Evolutionary conservation across 2,888 invertebrate species (phyloP).

Genomic region (Microctonus aethiopoides): DNA sequence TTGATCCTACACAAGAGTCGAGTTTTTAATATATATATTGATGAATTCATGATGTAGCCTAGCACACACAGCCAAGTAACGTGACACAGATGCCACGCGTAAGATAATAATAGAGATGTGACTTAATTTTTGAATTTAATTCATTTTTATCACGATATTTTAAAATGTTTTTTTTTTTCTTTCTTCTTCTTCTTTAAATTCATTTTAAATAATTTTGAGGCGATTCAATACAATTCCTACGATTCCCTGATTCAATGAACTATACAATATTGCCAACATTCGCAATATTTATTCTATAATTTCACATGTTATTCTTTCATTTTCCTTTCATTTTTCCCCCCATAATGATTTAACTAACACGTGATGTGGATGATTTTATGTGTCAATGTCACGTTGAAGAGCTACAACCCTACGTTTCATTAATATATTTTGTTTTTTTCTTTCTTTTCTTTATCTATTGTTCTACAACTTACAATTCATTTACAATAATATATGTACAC

Average conservation of each 20-base stretch:
- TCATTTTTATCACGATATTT: constrained; percentile 40
- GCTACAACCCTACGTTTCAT: not conserved
- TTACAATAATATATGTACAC: constrained; percentile 5
- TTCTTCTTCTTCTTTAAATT: constrained; percentile 29
- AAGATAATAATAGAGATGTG: constrained; percentile 37
- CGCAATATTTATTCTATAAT: constrained; percentile 13
- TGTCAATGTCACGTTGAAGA: not conserved
- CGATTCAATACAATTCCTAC: constrained; percentile 61
- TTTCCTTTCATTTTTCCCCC: not conserved
- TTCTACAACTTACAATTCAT: constrained; percentile 2
- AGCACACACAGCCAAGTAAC: constrained; percentile 66
- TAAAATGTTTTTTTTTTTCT: constrained; percentile 2
- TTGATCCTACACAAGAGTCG: not conserved
- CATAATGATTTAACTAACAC: not conserved
- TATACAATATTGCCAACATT: constrained; percentile 49
- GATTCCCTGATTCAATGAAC: constrained; percentile 54
- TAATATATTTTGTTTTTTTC: no score
- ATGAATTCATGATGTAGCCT: constrained; percentile 57
- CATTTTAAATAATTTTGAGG: constrained; percentile 38
- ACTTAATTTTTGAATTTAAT: constrained; percentile 7
- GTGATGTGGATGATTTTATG: not conserved
- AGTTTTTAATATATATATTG: constrained; percentile 11
- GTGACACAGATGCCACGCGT: constrained; percentile 47
- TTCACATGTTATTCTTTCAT: not conserved
- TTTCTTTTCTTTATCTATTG: not conserved